Evolutionary conservation across 2,797 vertebrate genomes (phyloP), one percentile per base, ranked within the genome.

Genomic region (Zenarchopterus dispar): DNA sequence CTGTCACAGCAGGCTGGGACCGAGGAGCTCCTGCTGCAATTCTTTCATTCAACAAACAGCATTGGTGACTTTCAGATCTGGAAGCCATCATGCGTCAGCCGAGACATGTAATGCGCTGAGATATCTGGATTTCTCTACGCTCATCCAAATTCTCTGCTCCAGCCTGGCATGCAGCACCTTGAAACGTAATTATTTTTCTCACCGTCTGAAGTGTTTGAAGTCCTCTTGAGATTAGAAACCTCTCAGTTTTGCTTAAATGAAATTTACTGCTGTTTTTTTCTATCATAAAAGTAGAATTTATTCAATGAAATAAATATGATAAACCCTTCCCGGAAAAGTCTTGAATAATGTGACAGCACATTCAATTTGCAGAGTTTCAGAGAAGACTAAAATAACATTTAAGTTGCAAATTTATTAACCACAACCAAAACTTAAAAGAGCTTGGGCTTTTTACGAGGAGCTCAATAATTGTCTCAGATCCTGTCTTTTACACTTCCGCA

Each of bases 1-100:
- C 87, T 84, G 84, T 85, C 87, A 78, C 58, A 75, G 67, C 63
- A 46, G 67, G 62, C 73, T 77, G 79, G 21, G 71, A 58, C 56
- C 73, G 71, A 83, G 67, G 39, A 58, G 62, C 73, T 74, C 62
- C 63, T 60, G 58, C 68, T 46, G 47, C 55, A 39, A 8, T 22
- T 56, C 56, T 72, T 61, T 73, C 56, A 73, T 56, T 83, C 56
- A 73, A 22, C 31, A 36, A 67, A 73, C 24, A 15, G 8, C 52
- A 43, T 21, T 31, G 45, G 28, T 39, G 66, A 51, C 53, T 73
- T 63, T 80, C 53, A 55, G 54, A 68, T 42, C 64, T 61, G 66
- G 56, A 75, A 66, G 56, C 57, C 49, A 54, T 70, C 69, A 26
- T 6, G 6, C 55, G 43, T 58, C 52, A 51, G 13, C 69, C 61